Conservation (phyloP, 2,888 invertebrate species). For the Formica aserva region DNA sequence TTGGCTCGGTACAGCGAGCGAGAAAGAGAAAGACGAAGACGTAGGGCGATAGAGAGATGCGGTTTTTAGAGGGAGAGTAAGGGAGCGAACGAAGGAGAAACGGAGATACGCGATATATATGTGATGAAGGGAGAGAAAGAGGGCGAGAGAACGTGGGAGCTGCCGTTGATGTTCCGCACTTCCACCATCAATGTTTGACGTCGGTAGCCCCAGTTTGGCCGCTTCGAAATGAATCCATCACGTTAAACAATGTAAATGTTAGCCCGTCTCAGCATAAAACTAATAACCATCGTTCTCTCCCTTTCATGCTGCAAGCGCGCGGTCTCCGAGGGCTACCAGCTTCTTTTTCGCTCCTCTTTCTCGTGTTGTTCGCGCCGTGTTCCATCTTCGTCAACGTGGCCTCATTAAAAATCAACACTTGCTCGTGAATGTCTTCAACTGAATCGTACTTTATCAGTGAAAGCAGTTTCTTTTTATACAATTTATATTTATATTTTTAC, state of each 20-base stretch:
- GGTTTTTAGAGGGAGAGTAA: slow-evolving; percentile 27
- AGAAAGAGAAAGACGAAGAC: slow-evolving; percentile 58
- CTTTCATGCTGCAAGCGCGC: slow-evolving; percentile 66
- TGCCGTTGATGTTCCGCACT: slow-evolving; percentile 63
- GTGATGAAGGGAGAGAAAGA: slow-evolving; percentile 34
- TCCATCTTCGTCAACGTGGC: slow-evolving; percentile 62
- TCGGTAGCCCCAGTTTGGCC: slow-evolving; percentile 74
- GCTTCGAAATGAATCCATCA: slow-evolving; percentile 84
- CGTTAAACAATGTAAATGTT: slow-evolving; percentile 85
- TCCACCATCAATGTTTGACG: slow-evolving; percentile 79
- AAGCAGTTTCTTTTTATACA: slow-evolving; percentile 22
- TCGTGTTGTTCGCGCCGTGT: slow-evolving; percentile 6
- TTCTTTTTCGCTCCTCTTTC: slow-evolving; percentile 76
- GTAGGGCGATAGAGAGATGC: slow-evolving; percentile 53
- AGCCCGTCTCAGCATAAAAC: slow-evolving; percentile 83
- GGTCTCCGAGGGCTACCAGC: slow-evolving; percentile 84
- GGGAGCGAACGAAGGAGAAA: slow-evolving; percentile 42
- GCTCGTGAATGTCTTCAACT: slow-evolving; percentile 51
- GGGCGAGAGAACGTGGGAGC: slow-evolving; percentile 43
- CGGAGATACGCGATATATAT: slow-evolving; percentile 33
- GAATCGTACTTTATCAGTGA: slow-evolving; percentile 58
- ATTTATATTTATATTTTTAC: slow-evolving; percentile 26
- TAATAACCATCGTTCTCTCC: slow-evolving; percentile 83
- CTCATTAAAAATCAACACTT: slow-evolving; percentile 70
- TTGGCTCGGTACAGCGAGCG: slow-evolving; percentile 59